Evolutionary conservation across 2,797 vertebrate genomes (phyloP), one percentile per base, ranked within the genome.

Genomic region (Acrossocheilus wenchowensis): DNA sequence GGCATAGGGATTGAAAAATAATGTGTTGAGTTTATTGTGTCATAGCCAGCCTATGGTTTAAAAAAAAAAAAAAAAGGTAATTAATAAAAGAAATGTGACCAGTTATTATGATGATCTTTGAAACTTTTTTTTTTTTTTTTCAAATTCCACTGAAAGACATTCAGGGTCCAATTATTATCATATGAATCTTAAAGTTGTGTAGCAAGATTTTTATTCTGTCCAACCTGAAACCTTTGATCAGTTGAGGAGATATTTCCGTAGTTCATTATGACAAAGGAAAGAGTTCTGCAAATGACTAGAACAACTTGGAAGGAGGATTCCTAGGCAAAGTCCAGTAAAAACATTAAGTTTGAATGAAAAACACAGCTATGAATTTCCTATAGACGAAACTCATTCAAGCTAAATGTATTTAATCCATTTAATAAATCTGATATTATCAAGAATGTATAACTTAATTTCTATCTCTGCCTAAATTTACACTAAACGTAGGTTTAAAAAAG

Each of bases 211-310:
- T 23, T 36, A 21, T 77, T 10, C 14, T 64, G 43, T 19, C 69
- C 21, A 21, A 78, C 73, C 79, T 26, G 62, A 62, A 64, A 39
- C 2, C 0, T 1, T 50, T 60, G 74, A 12, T 72, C 8, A 39
- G n/a, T 30, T 4, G 41, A 41, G 3, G 69, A 45, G 12, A 83
- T 62, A 19, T 71, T 23, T 34, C 48, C 64, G 1, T 87, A 83
- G 86, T 86, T 86, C 21, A 86, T 72, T n/a, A 86, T 30, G 19
- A 86, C 17, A 11, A 80, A 86, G 19, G 84, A 86, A 41, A 72
- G 17, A 54, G 52, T 36, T 15, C 69, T 66, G n/a, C 50, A 78
- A 72, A 78, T 41, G 0, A 74, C 4, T 69, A 86, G 17, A 62
- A 81, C 2, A 0, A 30, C 69, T 81, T 86, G 85, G 2, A 83